Conservation (phyloP, 2,888 invertebrate species). For the Imbricaverruca yamaguchii region DNA sequence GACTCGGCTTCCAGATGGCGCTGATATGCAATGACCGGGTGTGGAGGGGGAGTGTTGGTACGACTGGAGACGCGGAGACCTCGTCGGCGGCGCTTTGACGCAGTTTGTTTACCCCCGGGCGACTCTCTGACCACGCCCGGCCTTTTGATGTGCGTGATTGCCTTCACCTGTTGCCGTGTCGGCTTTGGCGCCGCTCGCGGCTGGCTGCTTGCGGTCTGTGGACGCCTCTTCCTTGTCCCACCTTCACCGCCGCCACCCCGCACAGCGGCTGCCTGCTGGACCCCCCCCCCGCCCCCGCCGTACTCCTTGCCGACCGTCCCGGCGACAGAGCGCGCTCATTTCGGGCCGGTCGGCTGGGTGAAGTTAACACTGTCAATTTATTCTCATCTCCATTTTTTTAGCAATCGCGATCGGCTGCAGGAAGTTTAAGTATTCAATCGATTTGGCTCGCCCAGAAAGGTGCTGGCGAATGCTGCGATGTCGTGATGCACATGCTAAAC, state of each 20-base stretch:
- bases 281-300: neutral
- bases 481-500: neutral
- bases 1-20: too few relatives aligned
- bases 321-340: neutral
- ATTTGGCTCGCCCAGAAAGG: neutral
- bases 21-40: too few relatives aligned
- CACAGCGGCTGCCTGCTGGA: too few relatives aligned
- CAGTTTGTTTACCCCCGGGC: neutral
- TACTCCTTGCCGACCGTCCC: neutral
- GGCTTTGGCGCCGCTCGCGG: too few relatives aligned
- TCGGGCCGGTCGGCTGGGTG: neutral
- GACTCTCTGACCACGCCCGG: neutral
- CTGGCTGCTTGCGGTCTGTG: too few relatives aligned
- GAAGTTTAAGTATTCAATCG: slow-evolving; percentile 5
- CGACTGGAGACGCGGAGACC: too few relatives aligned
- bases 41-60: too few relatives aligned
- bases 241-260: too few relatives aligned
- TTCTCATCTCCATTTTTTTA: slow-evolving; percentile 11
- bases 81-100: neutral
- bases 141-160: neutral
- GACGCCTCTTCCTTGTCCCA: too few relatives aligned
- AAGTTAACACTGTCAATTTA: slow-evolving; percentile 4
- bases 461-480: neutral
- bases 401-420: neutral
- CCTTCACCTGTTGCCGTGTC: neutral